Conservation (phyloP, 1,140 invertebrate genomes). For the Papilio aristodemus region DNA sequence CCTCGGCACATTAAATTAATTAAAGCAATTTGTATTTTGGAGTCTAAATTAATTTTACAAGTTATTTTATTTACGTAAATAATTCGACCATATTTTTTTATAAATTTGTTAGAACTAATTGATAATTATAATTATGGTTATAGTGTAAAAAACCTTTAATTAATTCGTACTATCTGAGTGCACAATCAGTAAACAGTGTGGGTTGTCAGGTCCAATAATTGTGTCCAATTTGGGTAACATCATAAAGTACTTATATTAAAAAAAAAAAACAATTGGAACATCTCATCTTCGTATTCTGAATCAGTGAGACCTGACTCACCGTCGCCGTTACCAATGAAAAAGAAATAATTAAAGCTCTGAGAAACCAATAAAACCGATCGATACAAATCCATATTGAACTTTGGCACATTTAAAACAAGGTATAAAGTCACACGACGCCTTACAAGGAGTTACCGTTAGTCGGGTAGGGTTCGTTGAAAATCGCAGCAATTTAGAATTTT, state of each 20-base stretch:
- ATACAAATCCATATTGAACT: conserved; percentile 39
- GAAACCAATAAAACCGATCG: conserved; percentile 57
- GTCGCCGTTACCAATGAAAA: conserved; percentile 66
- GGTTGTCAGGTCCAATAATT: conserved; percentile 3
- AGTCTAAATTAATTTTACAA: too few species aligned
- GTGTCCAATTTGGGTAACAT: not conserved
- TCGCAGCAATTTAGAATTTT: conserved; percentile 62
- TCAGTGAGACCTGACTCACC: conserved; percentile 59
- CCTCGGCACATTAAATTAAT: too few species aligned
- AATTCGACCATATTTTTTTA: too few species aligned
- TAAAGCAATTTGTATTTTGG: too few species aligned
- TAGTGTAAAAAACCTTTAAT: not conserved
- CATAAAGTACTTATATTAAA: not conserved
- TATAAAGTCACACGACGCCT: conserved; percentile 39
- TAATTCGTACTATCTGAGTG: not conserved
- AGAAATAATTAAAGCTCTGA: conserved; percentile 68
- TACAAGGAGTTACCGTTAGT: conserved; percentile 53
- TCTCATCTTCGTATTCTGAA: not conserved
- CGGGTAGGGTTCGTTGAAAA: conserved; percentile 51
- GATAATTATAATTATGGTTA: too few species aligned
- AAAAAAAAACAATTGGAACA: not conserved
- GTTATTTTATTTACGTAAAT: too few species aligned
- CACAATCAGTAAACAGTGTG: not conserved
- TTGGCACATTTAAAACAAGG: conserved; percentile 44
- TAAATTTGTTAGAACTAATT: too few species aligned